Evolutionary conservation across 1,140 invertebrate species (phyloP).

Genomic region (Littorina saxatilis): DNA sequence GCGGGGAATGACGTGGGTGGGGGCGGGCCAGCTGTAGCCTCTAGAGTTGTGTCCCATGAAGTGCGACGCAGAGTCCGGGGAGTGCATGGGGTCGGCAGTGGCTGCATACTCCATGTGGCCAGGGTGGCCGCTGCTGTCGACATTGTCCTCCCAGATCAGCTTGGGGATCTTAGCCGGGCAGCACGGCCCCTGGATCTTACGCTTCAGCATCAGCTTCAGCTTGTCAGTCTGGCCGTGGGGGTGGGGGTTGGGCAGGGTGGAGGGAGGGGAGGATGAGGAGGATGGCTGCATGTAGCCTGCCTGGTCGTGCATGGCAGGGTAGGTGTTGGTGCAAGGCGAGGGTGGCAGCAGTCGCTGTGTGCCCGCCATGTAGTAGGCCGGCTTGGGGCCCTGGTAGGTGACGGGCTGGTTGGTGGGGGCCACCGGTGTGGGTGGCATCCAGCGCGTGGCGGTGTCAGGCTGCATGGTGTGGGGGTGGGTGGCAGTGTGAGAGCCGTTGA

Average conservation of each 20-base stretch:
- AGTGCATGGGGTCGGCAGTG: constrained; percentile 26
- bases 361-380: constrained; percentile 43
- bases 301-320: constrained; percentile 25
- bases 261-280: constrained; percentile 22
- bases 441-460: constrained; percentile 1
- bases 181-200: constrained; percentile 67
- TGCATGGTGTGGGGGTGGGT: background rate
- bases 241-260: constrained; percentile 30
- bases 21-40: background rate
- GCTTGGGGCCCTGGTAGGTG: background rate
- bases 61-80: constrained; percentile 9
- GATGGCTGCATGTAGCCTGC: background rate
- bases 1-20: constrained; percentile 7
- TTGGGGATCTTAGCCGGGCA: constrained; percentile 63
- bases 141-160: constrained; percentile 41
- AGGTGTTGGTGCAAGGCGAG: constrained; percentile 28
- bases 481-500: constrained; percentile 13
- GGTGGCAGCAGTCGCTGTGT: constrained; percentile 35
- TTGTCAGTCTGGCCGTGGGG: constrained; percentile 60
- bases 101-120: constrained; percentile 17
- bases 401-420: background rate
- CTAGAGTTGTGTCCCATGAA: constrained; percentile 2
- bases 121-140: constrained; percentile 34
- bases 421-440: constrained; percentile 13
- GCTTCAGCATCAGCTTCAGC: constrained; percentile 64